Percentiles rank a stretch among this genome's conserved stretches.
phyloP scores from a whole-genome alignment of 2,797 vertebrate genomes.

The Parauchenoglanis punctatus region DNA sequence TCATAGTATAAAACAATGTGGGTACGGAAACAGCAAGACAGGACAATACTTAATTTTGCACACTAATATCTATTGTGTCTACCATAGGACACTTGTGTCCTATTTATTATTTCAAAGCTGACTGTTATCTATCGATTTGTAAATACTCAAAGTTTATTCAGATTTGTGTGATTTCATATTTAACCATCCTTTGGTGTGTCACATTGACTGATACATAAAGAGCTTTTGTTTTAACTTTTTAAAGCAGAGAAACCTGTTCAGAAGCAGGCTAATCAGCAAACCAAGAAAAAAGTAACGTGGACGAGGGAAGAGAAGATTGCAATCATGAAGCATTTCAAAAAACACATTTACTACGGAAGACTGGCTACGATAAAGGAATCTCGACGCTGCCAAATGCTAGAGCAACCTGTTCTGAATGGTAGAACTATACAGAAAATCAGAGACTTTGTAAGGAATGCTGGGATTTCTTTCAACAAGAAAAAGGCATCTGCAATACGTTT shows the following conservation, averaged over 20 bases:
- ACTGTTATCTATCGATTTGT: too few species aligned
- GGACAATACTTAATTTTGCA: neutral
- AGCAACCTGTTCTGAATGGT: slow-evolving; percentile 9
- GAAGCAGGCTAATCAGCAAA: neutral
- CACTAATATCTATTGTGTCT: neutral
- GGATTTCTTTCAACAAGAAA: neutral
- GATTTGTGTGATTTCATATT: slow-evolving; percentile 2
- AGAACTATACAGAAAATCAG: slow-evolving; percentile 23
- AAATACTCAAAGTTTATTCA: neutral
- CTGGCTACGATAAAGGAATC: neutral
- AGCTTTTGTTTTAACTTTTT: neutral
- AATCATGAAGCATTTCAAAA: slow-evolving; percentile 32
- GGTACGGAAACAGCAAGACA: neutral
- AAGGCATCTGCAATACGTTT: neutral
- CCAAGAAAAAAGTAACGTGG: neutral
- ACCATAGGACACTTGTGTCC: neutral
- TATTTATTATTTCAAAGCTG: neutral
- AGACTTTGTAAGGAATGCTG: slow-evolving; percentile 26
- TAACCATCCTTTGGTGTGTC: neutral
- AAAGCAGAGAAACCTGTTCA: neutral
- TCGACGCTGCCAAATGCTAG: slow-evolving; percentile 1
- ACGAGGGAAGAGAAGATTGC: slow-evolving; percentile 8
- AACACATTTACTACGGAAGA: slow-evolving; percentile 15
- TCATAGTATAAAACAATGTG: neutral
- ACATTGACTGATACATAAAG: neutral